phyloP scores from a whole-genome alignment of 2,888 invertebrate genomes.

The Ecliptopera silaceata region DNA sequence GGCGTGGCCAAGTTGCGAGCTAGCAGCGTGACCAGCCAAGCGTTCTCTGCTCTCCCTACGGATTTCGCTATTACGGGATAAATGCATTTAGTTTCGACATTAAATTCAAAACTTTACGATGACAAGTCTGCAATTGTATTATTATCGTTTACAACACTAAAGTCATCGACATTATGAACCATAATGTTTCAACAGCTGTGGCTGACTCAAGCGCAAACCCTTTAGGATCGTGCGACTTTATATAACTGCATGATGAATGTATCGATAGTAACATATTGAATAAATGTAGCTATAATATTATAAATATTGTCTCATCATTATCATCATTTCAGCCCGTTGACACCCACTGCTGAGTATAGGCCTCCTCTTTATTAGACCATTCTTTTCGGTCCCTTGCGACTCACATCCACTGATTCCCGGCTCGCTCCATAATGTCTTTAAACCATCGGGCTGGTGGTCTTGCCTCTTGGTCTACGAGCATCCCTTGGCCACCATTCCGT shows the following conservation, averaged over 20 bases:
- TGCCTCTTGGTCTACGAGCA: too few species aligned
- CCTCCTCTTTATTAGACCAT: too few species aligned
- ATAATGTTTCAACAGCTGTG: not conserved
- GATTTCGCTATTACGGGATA: constrained; percentile 49
- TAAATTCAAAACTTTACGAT: constrained; percentile 13
- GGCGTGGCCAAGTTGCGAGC: constrained; percentile 53
- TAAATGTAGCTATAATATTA: not conserved
- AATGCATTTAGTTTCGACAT: constrained; percentile 31
- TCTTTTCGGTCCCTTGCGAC: too few species aligned
- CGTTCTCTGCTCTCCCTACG: constrained; percentile 55
- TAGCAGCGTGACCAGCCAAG: constrained; percentile 56
- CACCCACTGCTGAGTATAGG: too few species aligned
- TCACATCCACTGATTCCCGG: too few species aligned
- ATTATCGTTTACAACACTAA: not conserved
- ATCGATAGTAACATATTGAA: not conserved
- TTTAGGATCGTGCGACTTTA: not conserved
- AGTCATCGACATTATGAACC: not conserved
- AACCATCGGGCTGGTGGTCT: too few species aligned
- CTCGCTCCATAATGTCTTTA: too few species aligned
- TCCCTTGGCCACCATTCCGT: too few species aligned
- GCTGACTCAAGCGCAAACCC: not conserved
- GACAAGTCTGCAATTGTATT: not conserved
- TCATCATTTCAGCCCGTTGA: too few species aligned
- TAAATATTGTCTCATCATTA: not conserved
- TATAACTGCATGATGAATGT: not conserved